Conservation (phyloP, 2,888 invertebrate genomes). For the Ormia ochracea region DNA sequence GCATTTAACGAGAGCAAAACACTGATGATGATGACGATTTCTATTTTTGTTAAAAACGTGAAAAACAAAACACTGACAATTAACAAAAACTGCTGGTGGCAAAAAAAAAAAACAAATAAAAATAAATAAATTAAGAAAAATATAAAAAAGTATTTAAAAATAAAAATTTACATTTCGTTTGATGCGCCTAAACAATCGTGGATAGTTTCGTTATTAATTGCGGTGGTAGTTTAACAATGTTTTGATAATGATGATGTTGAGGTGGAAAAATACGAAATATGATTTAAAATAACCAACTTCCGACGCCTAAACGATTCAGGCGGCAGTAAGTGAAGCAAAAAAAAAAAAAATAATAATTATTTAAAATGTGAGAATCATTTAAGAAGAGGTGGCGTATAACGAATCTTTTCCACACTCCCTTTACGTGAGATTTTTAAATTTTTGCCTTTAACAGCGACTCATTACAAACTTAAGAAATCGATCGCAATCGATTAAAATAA, state of each 20-base stretch:
- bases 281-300: conserved; percentile 45
- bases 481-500: too few species aligned
- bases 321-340: conserved; percentile 20
- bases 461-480: too few species aligned
- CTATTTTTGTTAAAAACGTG: not conserved
- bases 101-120: not conserved
- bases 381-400: not conserved
- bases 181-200: conserved; percentile 37
- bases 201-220: not conserved
- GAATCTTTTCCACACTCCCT: not conserved
- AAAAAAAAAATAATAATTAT: not conserved
- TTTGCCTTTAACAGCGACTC: not conserved
- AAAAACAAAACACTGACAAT: not conserved
- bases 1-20: not conserved
- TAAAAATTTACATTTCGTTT: conserved; percentile 9
- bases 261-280: conserved; percentile 28
- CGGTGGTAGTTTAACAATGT: not conserved
- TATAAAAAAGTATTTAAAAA: not conserved
- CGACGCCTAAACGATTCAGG: conserved; percentile 52
- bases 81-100: conserved; percentile 2
- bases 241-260: conserved; percentile 1
- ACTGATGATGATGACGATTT: conserved; percentile 20
- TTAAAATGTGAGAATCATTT: conserved; percentile 14
- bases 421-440: not conserved
- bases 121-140: not conserved